Percentiles rank a stretch among this genome's conserved stretches.
These are phyloP conservation scores for Ormyrus labotus DNA, from an alignment of 2,888 invertebrate species.

Conservation along the genomic window DNA sequence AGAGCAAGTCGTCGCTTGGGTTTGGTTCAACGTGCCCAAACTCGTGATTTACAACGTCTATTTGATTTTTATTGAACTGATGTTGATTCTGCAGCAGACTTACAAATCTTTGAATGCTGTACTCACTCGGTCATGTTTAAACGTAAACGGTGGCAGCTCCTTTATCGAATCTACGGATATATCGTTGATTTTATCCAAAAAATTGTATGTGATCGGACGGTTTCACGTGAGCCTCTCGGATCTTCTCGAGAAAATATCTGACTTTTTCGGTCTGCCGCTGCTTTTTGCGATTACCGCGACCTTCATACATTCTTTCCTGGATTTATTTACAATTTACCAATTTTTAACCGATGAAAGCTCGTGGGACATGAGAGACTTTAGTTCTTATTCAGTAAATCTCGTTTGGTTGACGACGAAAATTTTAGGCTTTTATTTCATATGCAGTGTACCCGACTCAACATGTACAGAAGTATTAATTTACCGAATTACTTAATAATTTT, in stretches of 20 bases:
- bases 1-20: slow-evolving; percentile 40
- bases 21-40: slow-evolving; percentile 32
- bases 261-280: slow-evolving; percentile 26
- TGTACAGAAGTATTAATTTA: slow-evolving; percentile 37
- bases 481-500: no score
- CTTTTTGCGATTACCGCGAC: slow-evolving; percentile 2
- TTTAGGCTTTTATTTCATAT: slow-evolving; percentile 36
- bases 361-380: slow-evolving; percentile 4
- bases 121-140: not conserved
- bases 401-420: slow-evolving; percentile 34
- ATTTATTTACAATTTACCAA: slow-evolving; percentile 37
- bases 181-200: not conserved
- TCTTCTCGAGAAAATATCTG: slow-evolving; percentile 21
- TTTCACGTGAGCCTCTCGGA: slow-evolving; percentile 32
- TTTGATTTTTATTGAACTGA: slow-evolving; percentile 30
- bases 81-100: slow-evolving; percentile 16
- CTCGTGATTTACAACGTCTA: slow-evolving; percentile 30
- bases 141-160: not conserved
- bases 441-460: slow-evolving; percentile 35
- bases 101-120: slow-evolving; percentile 28
- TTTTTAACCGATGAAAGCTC: not conserved
- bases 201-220: slow-evolving; percentile 10
- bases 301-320: slow-evolving; percentile 27
- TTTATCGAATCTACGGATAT: not conserved
- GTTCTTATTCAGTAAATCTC: not conserved